phyloP scores from a whole-genome alignment of 1,140 invertebrate species.

The Calliphora vicina region DNA sequence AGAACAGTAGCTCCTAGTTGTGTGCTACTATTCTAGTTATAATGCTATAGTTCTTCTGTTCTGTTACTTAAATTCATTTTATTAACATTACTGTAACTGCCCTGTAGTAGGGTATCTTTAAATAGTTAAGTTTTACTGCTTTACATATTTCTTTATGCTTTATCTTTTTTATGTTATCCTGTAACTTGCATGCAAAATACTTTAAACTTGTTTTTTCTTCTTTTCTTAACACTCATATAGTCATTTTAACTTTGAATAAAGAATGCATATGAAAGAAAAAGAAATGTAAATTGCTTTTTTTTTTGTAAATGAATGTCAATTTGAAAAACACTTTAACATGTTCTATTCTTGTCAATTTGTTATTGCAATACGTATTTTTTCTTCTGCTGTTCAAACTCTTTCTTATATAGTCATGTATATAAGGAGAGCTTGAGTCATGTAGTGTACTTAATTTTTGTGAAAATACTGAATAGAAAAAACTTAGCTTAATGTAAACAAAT shows the following conservation, averaged over 20 bases:
- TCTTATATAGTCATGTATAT: background rate
- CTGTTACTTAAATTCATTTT: too few species aligned
- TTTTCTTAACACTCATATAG: background rate
- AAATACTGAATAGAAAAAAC: background rate
- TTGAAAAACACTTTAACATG: slow-evolving; percentile 24
- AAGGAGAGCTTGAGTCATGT: background rate
- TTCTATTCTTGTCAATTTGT: slow-evolving; percentile 12
- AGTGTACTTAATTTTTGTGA: background rate
- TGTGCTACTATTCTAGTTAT: too few species aligned
- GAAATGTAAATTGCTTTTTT: slow-evolving; percentile 25
- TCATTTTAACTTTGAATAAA: background rate
- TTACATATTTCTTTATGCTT: too few species aligned
- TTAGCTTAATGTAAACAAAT: background rate
- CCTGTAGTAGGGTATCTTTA: too few species aligned
- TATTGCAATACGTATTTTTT: background rate
- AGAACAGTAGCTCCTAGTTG: too few species aligned
- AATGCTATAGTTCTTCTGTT: too few species aligned
- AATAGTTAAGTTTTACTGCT: too few species aligned
- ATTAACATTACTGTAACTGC: too few species aligned
- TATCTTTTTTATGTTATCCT: too few species aligned
- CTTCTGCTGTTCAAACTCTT: too few species aligned
- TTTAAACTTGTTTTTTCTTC: background rate
- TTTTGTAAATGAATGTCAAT: slow-evolving; percentile 20
- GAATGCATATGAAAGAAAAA: background rate
- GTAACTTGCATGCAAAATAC: background rate